These are phyloP conservation scores for Notolepis coatsorum DNA, from an alignment of 2,797 vertebrate species.

Conservation along the genomic window DNA sequence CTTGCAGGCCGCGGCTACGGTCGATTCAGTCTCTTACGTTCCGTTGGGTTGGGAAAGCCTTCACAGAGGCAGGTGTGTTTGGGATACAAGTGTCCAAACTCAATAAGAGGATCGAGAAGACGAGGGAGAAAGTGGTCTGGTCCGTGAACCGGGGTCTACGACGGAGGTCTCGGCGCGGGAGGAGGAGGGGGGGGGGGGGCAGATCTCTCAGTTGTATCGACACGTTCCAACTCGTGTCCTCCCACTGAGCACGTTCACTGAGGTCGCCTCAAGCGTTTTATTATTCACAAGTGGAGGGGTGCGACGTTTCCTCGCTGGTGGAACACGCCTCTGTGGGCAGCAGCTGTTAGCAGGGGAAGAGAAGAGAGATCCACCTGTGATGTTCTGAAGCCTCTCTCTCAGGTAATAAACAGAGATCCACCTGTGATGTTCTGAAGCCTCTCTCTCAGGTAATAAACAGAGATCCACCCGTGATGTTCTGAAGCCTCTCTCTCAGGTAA, in stretches of 20 bases:
- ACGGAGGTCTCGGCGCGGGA: neutral
- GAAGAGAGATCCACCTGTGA: too few relatives aligned
- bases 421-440: too few relatives aligned
- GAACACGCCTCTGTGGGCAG: constrained; percentile 10
- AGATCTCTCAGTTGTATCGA: constrained; percentile 31
- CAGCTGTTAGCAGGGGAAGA: neutral
- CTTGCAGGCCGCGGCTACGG: too few relatives aligned
- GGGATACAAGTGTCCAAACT: constrained; percentile 1
- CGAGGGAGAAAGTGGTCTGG: neutral
- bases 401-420: too few relatives aligned
- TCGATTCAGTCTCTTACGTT: neutral
- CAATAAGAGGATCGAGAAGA: constrained; percentile 14
- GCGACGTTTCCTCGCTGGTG: constrained; percentile 35
- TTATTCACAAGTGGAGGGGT: constrained; percentile 73
- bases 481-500: too few relatives aligned
- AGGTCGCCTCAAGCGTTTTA: constrained; percentile 10
- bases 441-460: too few relatives aligned
- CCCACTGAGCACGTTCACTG: constrained; percentile 19
- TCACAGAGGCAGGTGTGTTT: neutral
- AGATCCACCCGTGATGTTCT: too few relatives aligned
- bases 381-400: too few relatives aligned
- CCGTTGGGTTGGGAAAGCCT: neutral
- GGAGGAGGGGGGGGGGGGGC: neutral
- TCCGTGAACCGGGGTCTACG: too few relatives aligned
- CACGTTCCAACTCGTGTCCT: constrained; percentile 20